Evolutionary conservation across 2,113 vertebrate genomes (phyloP).

Genomic region (Melanerpes formicivorus): DNA sequence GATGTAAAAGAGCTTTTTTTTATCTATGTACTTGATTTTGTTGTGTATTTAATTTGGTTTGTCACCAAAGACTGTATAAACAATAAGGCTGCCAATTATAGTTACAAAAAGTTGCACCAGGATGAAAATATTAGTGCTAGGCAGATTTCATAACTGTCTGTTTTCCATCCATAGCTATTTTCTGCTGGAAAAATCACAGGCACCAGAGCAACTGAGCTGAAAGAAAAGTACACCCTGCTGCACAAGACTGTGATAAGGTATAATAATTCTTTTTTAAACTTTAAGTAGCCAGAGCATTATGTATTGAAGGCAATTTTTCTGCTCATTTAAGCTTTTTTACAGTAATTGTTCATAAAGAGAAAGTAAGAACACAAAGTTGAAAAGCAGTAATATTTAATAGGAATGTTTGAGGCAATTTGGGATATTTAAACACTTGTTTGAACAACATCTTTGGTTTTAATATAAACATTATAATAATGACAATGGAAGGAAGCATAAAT

Average conservation of each 20-base stretch:
- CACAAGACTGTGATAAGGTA: conserved; percentile 86
- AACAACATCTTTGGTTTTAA: neutral
- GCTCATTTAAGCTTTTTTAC: neutral
- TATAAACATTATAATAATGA: neutral
- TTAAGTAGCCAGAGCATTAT: neutral
- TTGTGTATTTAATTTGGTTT: neutral
- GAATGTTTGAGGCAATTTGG: neutral
- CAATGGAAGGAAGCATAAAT: neutral
- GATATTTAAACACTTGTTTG: neutral
- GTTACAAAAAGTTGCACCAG: neutral
- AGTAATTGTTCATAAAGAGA: neutral
- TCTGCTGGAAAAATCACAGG: conserved; percentile 81
- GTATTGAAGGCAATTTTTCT: neutral
- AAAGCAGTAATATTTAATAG: neutral
- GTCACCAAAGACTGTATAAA: conserved; percentile 2
- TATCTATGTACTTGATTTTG: neutral
- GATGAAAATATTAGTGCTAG: neutral
- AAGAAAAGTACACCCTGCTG: conserved; percentile 80
- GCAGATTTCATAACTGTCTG: conserved; percentile 3
- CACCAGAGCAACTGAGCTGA: conserved; percentile 80
- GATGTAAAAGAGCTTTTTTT: neutral
- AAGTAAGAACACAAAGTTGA: neutral
- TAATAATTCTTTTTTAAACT: neutral
- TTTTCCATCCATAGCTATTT: conserved; percentile 79
- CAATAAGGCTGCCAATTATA: neutral